Evolutionary conservation across 2,888 invertebrate genomes (phyloP), one percentile per base, ranked within the genome.

Genomic region (Dendrolimus houi): DNA sequence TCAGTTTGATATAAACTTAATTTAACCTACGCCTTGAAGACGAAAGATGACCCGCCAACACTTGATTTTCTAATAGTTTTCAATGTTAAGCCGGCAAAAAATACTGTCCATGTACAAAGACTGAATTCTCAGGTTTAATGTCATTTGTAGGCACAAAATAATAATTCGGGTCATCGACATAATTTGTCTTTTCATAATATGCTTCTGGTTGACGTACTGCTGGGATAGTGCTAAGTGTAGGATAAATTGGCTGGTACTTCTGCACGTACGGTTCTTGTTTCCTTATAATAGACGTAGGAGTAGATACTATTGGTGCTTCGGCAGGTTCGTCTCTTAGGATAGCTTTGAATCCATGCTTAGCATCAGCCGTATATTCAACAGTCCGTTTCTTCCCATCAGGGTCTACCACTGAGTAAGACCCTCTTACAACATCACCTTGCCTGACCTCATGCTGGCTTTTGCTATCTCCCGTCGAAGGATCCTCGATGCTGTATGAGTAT

Each of bases 261-360:
- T 52, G 66, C 58, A 55, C 64, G 59, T 54, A 59, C 42, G 55
- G 70, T 65, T 58, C 47, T 47, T 47, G 47, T 47, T 47, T 47
- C 47, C 47, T 47, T 47, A 47, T 47, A 6, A 47, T 47, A 47
- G 47, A 47, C 12, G 9, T 47, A 9, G 47, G 47, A 3, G 12
- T 47, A 10, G 47, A 47, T 10, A 47, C 63, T 47, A 58, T 52
- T 17, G 68, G 65, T 3, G 54, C 59, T 55, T 60, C 68, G 7
- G 74, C 68, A 14, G 90, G 88, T 60, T 91, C 91, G 60, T 83
- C 86, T 52, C 82, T 80, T 1, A 92, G 75, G 1, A 90, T 81
- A 29, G 92, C 92, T 68, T 89, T 87, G 75, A 92, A 92, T 10
- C 92, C 92, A 57, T 87, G 81, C 60, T 82, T 73, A 0, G 91